Conservation (phyloP, 2,888 invertebrate genomes). For the Agrotis ipsilon region DNA sequence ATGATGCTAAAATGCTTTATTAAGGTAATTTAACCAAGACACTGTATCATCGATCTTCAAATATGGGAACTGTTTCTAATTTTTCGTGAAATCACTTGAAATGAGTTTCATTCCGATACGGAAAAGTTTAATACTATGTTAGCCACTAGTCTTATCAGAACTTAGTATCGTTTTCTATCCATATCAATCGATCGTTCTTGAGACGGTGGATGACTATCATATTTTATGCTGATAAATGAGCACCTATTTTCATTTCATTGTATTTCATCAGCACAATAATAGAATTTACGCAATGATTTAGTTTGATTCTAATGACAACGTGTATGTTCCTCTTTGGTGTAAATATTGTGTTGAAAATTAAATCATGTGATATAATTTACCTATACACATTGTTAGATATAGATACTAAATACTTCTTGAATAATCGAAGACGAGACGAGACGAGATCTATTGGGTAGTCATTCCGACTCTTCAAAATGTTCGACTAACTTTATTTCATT, state of each 20-base stretch:
- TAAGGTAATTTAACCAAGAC: not conserved
- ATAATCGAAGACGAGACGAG: too few species aligned
- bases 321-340: not conserved
- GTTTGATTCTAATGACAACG: not conserved
- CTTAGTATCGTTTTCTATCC: conserved; percentile 22
- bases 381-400: too few species aligned
- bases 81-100: not conserved
- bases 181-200: conserved; percentile 10
- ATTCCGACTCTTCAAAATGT: not conserved
- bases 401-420: too few species aligned
- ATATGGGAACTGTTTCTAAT: not conserved
- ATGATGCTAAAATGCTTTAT: too few species aligned
- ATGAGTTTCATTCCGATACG: conserved; percentile 10
- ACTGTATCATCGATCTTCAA: not conserved
- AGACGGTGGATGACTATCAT: conserved; percentile 22
- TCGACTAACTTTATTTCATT: not conserved
- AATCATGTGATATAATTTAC: not conserved
- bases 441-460: not conserved
- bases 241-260: conserved; percentile 5
- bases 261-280: conserved; percentile 13
- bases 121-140: not conserved
- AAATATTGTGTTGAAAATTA: not conserved
- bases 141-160: conserved; percentile 6
- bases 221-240: conserved; percentile 18
- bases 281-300: not conserved